These are phyloP conservation scores for Euborellia annulipes DNA, from an alignment of 1,140 invertebrate genomes.

Conservation along the genomic window DNA sequence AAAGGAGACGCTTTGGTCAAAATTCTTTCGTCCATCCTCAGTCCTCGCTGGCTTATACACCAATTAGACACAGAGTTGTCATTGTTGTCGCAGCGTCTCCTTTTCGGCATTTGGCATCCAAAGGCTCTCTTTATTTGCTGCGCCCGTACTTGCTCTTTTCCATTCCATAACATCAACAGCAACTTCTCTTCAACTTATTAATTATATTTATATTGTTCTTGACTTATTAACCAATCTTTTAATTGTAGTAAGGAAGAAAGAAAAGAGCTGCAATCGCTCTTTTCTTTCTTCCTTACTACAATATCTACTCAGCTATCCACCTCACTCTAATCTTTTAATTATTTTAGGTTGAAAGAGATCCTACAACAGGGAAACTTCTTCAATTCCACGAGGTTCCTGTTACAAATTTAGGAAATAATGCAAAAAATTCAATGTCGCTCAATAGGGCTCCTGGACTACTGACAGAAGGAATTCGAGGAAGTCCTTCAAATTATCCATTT, in stretches of 20 bases:
- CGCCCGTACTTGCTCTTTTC: no score
- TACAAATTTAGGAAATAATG: slow-evolving; percentile 41
- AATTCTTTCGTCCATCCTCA: no score
- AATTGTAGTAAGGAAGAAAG: background rate
- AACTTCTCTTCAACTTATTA: background rate
- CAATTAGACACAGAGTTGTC: no score
- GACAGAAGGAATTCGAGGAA: slow-evolving; percentile 45
- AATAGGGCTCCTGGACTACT: slow-evolving; percentile 40
- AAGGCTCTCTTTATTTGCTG: no score
- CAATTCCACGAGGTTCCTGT: slow-evolving; percentile 49
- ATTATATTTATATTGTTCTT: background rate
- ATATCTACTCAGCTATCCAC: no score
- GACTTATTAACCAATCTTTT: background rate
- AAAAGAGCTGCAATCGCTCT: background rate
- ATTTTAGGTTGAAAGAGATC: slow-evolving; percentile 45
- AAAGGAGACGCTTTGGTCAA: no score
- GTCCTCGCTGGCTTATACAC: no score
- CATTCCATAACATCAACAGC: no score
- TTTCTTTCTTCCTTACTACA: no score
- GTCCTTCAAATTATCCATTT: slow-evolving; percentile 56
- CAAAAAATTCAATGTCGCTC: slow-evolving; percentile 62
- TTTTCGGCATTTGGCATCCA: no score
- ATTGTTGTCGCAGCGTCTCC: no score
- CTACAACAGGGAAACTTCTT: slow-evolving; percentile 47
- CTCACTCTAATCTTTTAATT: no score